Evolutionary conservation across 2,113 vertebrate genomes (phyloP).

Genomic region (Aspiorhynchus laticeps): DNA sequence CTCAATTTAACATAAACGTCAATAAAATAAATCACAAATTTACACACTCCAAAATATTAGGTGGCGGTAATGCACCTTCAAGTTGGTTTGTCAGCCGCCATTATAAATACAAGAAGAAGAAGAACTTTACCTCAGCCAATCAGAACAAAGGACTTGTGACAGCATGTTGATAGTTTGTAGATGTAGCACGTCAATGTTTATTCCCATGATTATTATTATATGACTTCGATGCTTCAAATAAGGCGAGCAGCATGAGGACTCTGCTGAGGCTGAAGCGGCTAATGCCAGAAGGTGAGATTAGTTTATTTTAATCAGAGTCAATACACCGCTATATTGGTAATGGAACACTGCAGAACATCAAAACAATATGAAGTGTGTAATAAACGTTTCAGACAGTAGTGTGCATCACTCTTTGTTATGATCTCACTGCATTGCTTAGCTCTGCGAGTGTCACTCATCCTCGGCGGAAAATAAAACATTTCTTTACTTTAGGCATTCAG

Average conservation of each 20-base stretch:
- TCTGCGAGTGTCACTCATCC: not conserved
- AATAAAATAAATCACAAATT: no score
- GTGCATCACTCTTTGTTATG: not conserved
- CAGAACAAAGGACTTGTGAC: not conserved
- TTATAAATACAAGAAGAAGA: not conserved
- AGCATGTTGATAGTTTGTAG: not conserved
- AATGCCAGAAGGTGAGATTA: not conserved
- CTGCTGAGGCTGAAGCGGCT: not conserved
- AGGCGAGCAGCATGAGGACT: constrained; percentile 7
- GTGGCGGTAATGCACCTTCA: not conserved
- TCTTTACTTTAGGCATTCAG: not conserved
- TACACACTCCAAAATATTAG: not conserved
- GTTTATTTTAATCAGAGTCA: not conserved
- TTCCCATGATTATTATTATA: not conserved
- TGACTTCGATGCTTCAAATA: not conserved
- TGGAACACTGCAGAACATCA: not conserved
- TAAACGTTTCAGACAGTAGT: not conserved
- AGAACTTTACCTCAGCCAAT: not conserved
- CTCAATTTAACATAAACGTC: no score
- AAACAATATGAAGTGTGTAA: not conserved
- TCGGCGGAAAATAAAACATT: not conserved
- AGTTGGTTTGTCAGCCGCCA: no score
- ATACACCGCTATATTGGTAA: not conserved
- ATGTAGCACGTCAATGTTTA: not conserved
- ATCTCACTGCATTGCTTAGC: not conserved